Evolutionary conservation across 2,113 vertebrate species (phyloP).

Genomic region (Gallinago paraguaiae): DNA sequence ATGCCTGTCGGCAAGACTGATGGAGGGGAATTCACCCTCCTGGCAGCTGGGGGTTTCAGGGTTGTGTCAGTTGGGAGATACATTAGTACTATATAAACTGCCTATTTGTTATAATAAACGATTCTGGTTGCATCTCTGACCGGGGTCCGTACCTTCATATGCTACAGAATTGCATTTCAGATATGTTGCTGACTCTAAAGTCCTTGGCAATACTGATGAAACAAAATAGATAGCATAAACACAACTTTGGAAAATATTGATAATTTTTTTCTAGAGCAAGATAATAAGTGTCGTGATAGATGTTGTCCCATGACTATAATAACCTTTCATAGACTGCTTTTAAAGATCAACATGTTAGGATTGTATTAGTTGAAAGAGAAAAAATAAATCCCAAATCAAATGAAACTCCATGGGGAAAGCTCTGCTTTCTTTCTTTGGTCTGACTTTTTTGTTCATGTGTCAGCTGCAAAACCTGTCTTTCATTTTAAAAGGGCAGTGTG

Average conservation of each 20-base stretch:
- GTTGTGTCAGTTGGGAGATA: no score
- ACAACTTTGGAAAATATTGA: not conserved
- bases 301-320: not conserved
- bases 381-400: slow-evolving; percentile 4
- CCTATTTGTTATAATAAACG: no score
- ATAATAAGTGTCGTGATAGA: not conserved
- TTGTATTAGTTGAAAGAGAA: slow-evolving; percentile 21
- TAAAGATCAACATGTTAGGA: not conserved
- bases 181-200: not conserved
- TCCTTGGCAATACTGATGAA: not conserved
- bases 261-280: not conserved
- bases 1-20: no score
- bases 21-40: no score
- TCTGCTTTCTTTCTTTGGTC: not conserved
- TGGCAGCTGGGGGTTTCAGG: no score
- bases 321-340: not conserved
- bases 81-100: no score
- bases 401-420: not conserved
- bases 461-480: not conserved
- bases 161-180: not conserved
- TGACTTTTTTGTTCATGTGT: not conserved
- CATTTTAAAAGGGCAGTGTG: not conserved
- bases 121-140: no score
- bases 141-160: no score
- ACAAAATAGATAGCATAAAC: not conserved